These are phyloP conservation scores for Melanotaenia duboulayi DNA, from an alignment of 2,113 vertebrate species.

Conservation along the genomic window DNA sequence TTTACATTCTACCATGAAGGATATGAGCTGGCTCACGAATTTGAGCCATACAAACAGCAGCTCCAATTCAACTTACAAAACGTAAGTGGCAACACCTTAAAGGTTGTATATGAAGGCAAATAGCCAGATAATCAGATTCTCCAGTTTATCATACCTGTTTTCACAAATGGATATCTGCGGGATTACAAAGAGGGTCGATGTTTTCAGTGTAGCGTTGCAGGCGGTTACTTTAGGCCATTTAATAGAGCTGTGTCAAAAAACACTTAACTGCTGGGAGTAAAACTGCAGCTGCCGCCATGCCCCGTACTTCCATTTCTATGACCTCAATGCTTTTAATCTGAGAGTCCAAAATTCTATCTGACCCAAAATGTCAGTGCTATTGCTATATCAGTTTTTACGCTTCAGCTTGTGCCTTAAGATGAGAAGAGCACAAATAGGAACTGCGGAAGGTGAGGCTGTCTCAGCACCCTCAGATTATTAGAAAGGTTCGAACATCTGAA, in stretches of 20 bases:
- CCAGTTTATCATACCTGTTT: conserved; percentile 60
- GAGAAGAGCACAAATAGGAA: conserved; percentile 43
- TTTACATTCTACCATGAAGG: conserved; percentile 99
- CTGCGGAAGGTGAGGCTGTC: conserved; percentile 30
- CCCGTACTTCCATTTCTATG: conserved; percentile 34
- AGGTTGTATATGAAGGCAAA: conserved; percentile 43
- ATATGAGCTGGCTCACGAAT: conserved; percentile 97
- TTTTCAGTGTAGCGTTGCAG: conserved; percentile 50
- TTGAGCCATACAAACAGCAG: conserved; percentile 97
- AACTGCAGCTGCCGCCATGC: conserved; percentile 37
- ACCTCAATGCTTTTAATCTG: conserved; percentile 49
- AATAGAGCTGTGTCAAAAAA: conserved; percentile 51
- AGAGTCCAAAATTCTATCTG: conserved; percentile 57
- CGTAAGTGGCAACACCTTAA: conserved; percentile 83
- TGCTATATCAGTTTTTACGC: conserved; percentile 46
- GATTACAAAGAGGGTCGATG: conserved; percentile 54
- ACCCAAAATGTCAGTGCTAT: conserved; percentile 43
- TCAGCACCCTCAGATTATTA: conserved; percentile 8
- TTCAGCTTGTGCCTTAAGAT: conserved; percentile 32
- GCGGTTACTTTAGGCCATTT: conserved; percentile 55
- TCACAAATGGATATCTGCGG: conserved; percentile 59
- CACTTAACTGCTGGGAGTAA: conserved; percentile 35
- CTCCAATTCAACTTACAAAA: conserved; percentile 99
- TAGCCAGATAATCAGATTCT: conserved; percentile 65
- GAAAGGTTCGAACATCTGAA: background rate